A percentile compares a stretch with the other conserved stretches of the same genome.
Conservation (phyloP, 2,797 vertebrate genomes). For the Enteromius mattozi region DNA sequence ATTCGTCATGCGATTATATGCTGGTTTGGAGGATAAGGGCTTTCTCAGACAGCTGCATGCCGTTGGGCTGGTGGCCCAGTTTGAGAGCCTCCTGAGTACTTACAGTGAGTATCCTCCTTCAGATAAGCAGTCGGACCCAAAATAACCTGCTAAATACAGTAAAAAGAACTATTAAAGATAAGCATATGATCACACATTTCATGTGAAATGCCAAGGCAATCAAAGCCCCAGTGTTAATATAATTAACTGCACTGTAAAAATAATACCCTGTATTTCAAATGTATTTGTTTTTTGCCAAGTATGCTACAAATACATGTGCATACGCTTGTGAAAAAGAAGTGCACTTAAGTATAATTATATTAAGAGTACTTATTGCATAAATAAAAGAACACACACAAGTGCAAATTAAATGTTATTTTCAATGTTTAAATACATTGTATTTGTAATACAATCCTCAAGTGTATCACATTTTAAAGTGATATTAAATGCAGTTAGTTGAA, state of each 20-base stretch:
- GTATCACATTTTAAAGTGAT: no score
- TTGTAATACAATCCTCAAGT: no score
- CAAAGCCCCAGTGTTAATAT: background rate
- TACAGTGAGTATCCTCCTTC: constrained; percentile 86
- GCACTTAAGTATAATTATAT: no score
- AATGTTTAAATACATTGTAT: no score
- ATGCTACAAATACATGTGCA: no score
- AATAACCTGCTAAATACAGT: background rate
- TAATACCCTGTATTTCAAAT: no score
- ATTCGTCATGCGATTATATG: constrained; percentile 90
- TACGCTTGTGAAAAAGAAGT: no score
- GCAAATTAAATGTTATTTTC: no score
- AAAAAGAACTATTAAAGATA: background rate
- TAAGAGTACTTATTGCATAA: no score
- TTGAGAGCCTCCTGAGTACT: constrained; percentile 95
- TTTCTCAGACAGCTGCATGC: constrained; percentile 93
- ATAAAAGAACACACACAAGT: no score
- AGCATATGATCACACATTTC: background rate
- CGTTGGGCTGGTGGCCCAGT: constrained; percentile 92
- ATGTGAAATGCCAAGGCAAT: background rate
- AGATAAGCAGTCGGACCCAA: background rate
- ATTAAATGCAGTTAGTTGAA: no score
- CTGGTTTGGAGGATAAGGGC: constrained; percentile 87
- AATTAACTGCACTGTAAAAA: background rate
- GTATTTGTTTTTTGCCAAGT: no score